Evolutionary conservation across 2,113 vertebrate genomes (phyloP).

Genomic region (Lophura nycthemera): DNA sequence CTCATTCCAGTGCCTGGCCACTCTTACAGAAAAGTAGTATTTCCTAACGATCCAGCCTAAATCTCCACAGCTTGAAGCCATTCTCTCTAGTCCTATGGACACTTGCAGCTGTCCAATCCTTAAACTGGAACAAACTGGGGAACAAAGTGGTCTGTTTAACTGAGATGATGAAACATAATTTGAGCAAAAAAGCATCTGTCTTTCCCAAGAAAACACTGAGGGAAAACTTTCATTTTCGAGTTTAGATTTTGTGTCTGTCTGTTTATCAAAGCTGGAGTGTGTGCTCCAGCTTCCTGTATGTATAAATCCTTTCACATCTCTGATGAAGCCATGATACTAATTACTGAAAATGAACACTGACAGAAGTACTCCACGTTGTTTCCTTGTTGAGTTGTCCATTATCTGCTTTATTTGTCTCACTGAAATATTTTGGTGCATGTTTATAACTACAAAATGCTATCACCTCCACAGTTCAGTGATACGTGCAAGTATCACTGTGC

Average conservation of each 20-base stretch:
- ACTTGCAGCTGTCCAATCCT: background rate
- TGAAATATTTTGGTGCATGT: background rate
- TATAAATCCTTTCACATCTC: background rate
- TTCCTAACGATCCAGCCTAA: too few relatives aligned
- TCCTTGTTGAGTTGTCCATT: background rate
- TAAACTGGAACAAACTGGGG: background rate
- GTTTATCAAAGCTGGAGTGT: background rate
- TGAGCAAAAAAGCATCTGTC: background rate
- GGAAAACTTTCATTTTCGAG: background rate
- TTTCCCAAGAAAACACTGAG: background rate
- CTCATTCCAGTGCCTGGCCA: too few relatives aligned
- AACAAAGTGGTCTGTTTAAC: background rate
- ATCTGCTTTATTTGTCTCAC: background rate
- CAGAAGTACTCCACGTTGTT: background rate
- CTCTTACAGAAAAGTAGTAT: too few relatives aligned
- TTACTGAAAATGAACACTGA: background rate
- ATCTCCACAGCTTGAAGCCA: too few relatives aligned
- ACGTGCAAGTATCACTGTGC: background rate
- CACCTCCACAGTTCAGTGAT: background rate
- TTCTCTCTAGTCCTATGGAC: too few relatives aligned
- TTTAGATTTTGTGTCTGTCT: background rate
- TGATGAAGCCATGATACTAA: background rate
- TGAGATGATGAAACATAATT: background rate
- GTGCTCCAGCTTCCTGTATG: background rate
- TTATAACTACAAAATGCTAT: background rate